Conservation (phyloP, 2,113 vertebrate species). For the Propithecus coquereli region DNA sequence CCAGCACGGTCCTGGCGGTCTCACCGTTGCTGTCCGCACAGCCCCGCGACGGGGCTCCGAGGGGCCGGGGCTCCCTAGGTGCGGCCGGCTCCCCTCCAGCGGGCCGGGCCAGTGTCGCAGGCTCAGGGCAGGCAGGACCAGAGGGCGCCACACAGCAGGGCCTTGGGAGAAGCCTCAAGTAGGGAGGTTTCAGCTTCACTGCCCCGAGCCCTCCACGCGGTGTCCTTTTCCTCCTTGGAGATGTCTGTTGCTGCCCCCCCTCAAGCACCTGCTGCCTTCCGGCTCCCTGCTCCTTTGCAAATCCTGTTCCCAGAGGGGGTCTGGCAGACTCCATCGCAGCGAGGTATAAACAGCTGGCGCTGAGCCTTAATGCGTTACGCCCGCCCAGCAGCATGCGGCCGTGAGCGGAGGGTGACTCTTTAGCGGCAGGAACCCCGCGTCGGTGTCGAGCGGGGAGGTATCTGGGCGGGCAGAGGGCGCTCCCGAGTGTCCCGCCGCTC, state of each 20-base stretch:
- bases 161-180: neutral
- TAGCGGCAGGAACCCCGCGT: neutral
- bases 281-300: neutral
- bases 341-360: neutral
- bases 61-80: neutral
- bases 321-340: neutral
- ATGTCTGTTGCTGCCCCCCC: neutral
- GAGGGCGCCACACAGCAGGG: neutral
- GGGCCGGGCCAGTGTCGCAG: neutral
- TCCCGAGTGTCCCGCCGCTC: neutral
- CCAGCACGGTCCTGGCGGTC: neutral
- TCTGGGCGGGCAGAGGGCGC: no score
- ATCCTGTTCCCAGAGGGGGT: neutral
- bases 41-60: neutral
- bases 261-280: neutral
- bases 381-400: neutral
- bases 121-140: neutral
- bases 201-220: neutral
- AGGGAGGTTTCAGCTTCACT: neutral
- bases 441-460: neutral
- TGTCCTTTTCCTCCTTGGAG: neutral
- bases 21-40: no score
- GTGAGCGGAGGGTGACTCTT: neutral
- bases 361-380: neutral
- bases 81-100: neutral